A percentile compares a stretch with the other conserved stretches of the same genome.
Evolutionary conservation across 2,888 invertebrate genomes (phyloP).

Genomic region (Anaspis maculata): DNA sequence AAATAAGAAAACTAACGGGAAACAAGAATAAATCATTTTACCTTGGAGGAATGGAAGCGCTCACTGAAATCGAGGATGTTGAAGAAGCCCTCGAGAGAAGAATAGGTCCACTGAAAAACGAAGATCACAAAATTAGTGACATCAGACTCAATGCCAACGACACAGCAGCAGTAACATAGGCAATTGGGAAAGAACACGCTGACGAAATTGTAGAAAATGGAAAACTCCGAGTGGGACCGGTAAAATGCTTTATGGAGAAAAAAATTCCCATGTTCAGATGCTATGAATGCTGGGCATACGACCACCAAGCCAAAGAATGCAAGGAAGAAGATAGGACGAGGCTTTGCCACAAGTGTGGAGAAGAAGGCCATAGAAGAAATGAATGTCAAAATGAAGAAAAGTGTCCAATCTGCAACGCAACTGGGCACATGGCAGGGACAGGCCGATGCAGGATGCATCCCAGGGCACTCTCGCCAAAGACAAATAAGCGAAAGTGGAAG

Average conservation of each 20-base stretch:
- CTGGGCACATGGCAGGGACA: no score
- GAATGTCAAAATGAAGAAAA: no score
- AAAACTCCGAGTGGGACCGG: slow-evolving; percentile 6
- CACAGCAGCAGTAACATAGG: neutral
- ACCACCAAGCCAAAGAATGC: slow-evolving; percentile 5
- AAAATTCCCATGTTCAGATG: slow-evolving; percentile 5
- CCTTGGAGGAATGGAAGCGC: neutral
- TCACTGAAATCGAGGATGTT: neutral
- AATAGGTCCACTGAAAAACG: neutral
- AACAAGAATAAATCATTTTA: neutral
- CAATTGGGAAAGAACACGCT: neutral
- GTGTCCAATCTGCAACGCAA: no score
- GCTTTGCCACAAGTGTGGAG: no score
- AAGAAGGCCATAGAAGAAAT: no score
- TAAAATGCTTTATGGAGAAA: slow-evolving; percentile 7
- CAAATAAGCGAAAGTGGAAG: no score
- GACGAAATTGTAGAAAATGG: neutral
- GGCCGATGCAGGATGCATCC: no score
- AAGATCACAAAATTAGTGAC: neutral
- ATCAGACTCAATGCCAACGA: neutral
- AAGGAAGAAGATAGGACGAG: no score
- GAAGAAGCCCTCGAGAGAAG: neutral
- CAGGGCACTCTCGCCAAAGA: no score
- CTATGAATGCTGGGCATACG: slow-evolving; percentile 8
- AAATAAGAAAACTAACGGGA: neutral